These are phyloP conservation scores for Ivindomyrus marchei DNA, from an alignment of 2,113 vertebrate genomes.

Conservation along the genomic window DNA sequence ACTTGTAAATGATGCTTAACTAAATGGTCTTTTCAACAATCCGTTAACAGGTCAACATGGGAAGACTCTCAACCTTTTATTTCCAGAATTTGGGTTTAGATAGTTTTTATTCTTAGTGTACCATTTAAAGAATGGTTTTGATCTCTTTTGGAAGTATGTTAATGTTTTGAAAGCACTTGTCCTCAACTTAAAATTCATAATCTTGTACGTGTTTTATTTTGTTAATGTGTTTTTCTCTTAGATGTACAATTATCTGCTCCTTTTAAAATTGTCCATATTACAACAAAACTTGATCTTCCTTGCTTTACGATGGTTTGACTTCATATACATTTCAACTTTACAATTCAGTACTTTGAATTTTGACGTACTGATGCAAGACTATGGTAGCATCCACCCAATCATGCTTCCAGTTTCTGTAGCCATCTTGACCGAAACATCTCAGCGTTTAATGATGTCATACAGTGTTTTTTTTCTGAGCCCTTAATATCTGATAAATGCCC, in stretches of 20 bases:
- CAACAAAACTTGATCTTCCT: background rate
- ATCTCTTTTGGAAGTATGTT: background rate
- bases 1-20: background rate
- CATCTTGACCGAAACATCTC: background rate
- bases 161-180: background rate
- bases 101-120: background rate
- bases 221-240: background rate
- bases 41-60: background rate
- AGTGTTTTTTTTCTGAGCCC: background rate
- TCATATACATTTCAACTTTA: background rate
- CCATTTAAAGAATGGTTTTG: background rate
- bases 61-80: background rate
- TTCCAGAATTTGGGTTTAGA: background rate
- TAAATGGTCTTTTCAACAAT: background rate
- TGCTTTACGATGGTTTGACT: background rate
- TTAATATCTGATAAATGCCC: background rate
- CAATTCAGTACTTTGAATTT: background rate
- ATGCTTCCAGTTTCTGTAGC: background rate
- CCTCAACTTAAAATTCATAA: background rate
- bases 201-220: background rate
- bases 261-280: background rate
- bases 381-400: background rate
- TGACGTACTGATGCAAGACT: background rate
- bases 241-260: background rate
- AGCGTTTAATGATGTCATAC: background rate